Conservation (phyloP, 2,113 vertebrate species). For the Proteles cristata region DNA sequence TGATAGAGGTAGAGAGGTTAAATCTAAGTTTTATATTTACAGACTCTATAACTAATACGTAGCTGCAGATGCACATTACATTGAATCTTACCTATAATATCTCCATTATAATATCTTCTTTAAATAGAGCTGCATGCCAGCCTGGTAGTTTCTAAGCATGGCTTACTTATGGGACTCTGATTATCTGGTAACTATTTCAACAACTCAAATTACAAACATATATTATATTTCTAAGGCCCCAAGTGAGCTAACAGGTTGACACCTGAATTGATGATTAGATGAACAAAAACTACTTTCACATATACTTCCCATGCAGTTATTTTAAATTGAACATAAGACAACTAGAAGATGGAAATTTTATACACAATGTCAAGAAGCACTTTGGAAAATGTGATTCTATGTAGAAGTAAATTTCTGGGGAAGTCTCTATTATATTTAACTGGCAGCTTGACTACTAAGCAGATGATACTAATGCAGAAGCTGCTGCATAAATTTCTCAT, state of each 20-base stretch:
- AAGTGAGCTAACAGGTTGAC: not conserved
- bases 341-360: conserved; percentile 44
- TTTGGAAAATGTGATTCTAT: conserved; percentile 51
- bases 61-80: not conserved
- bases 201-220: not conserved
- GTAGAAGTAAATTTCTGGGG: conserved; percentile 26
- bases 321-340: conserved; percentile 24
- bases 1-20: not conserved
- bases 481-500: conserved; percentile 63
- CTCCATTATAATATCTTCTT: not conserved
- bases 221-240: not conserved
- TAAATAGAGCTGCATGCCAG: not conserved
- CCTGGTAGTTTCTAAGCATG: not conserved
- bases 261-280: conserved; percentile 17
- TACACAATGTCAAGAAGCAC: conserved; percentile 44
- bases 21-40: not conserved
- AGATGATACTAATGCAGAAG: conserved; percentile 60
- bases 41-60: not conserved
- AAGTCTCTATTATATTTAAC: conserved; percentile 57
- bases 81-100: not conserved
- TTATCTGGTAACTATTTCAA: not conserved
- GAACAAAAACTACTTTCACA: conserved; percentile 18
- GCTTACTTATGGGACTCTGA: not conserved
- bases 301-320: not conserved
- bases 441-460: conserved; percentile 50